A percentile compares a stretch with the other conserved stretches of the same genome.
Conservation (phyloP, 2,797 vertebrate species). For the Mormyrus proboscirostris region DNA sequence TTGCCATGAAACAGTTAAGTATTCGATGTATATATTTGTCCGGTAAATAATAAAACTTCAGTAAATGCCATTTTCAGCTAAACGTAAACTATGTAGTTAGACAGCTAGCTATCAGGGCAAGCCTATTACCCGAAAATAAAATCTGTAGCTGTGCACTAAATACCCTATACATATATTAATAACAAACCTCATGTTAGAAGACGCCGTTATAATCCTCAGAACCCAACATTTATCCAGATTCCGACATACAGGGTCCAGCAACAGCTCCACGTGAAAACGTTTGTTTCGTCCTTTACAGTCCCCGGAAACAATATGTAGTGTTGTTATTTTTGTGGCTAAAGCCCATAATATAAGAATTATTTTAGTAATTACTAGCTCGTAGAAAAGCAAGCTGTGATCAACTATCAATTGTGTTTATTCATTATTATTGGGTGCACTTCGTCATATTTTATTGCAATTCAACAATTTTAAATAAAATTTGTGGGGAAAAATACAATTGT, state of each 20-base stretch:
- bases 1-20: neutral
- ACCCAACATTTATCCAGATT: neutral
- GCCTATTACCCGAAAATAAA: neutral
- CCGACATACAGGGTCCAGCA: neutral
- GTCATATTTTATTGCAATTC: neutral
- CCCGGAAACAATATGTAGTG: slow-evolving; percentile 11
- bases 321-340: neutral
- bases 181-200: neutral
- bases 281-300: slow-evolving; percentile 15
- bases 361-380: neutral
- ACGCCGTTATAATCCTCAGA: neutral
- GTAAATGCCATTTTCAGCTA: neutral
- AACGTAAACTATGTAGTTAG: neutral
- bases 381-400: neutral
- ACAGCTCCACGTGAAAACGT: neutral
- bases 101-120: neutral
- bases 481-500: neutral
- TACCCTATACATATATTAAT: neutral
- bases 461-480: neutral
- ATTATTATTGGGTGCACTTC: neutral
- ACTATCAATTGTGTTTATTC: neutral
- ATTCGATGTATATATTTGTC: neutral
- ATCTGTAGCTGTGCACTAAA: neutral
- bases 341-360: neutral
- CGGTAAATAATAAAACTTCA: neutral